These are phyloP conservation scores for Asbolus verrucosus DNA, from an alignment of 1,140 invertebrate genomes.

Conservation along the genomic window DNA sequence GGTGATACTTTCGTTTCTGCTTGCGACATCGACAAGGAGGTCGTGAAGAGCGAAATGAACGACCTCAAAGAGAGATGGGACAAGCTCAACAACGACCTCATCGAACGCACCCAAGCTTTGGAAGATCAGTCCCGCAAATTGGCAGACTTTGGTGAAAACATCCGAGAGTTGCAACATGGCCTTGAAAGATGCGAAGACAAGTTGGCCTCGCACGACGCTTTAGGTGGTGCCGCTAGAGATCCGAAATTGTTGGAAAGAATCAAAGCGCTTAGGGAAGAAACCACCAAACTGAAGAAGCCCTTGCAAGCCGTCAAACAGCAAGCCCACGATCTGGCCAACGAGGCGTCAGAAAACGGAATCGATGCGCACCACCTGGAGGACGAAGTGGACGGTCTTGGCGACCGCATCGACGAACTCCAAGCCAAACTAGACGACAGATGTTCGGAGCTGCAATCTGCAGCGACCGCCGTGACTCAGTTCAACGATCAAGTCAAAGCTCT, in stretches of 20 bases:
- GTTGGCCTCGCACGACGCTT: constrained; percentile 81
- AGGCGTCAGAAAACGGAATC: constrained; percentile 76
- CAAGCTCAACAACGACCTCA: constrained; percentile 83
- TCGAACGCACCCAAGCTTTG: constrained; percentile 77
- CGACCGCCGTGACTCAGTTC: constrained; percentile 87
- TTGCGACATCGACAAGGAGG: constrained; percentile 91
- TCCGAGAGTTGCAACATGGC: constrained; percentile 84
- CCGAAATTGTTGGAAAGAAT: constrained; percentile 86
- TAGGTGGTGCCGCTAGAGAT: constrained; percentile 83
- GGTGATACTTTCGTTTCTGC: constrained; percentile 88
- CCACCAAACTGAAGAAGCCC: constrained; percentile 80
- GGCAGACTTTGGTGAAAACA: constrained; percentile 86
- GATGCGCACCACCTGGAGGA: constrained; percentile 81
- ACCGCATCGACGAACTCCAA: constrained; percentile 83
- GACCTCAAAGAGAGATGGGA: constrained; percentile 91
- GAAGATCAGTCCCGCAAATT: constrained; percentile 88
- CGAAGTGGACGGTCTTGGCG: constrained; percentile 81
- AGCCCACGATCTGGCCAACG: constrained; percentile 80
- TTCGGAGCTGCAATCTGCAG: constrained; percentile 86
- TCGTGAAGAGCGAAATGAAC: constrained; percentile 84
- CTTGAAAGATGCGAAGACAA: constrained; percentile 91
- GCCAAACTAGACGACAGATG: constrained; percentile 83
- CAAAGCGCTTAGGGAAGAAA: constrained; percentile 81
- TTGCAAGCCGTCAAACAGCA: constrained; percentile 73
- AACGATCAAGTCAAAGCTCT: constrained; percentile 87